Evolutionary conservation across 92 coral and sea anemone genomes (phyloP), one percentile per base, ranked within the genome.

Genomic region (Epizoanthus fatuus): DNA sequence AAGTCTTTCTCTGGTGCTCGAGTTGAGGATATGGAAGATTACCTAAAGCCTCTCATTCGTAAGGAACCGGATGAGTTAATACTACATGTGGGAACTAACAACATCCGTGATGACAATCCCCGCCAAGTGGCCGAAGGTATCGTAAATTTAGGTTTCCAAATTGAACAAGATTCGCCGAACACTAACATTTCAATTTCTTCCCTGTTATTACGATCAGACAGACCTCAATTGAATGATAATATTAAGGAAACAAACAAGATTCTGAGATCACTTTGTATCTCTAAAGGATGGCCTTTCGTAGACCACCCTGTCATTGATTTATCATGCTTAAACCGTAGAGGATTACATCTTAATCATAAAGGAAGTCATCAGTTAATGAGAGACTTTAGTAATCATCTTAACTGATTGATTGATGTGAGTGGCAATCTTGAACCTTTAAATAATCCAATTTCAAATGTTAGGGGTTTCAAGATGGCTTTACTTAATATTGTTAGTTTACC

Each of bases 11-110:
- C 87, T 49, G 87, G 92, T 16, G 86, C 87, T 71, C 42, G 65
- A 83, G 54, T 87, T 7, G 85, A 76, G 45, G 94, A 91, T 79
- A 87, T 87, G 92, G 83, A 87, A 63, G 92, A 87, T 76, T 91
- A 79, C 38, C 29, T 84, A 58, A 87, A 80, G 75, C 90, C 94
- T 17, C 45, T 91, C 44, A 72, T 87, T 19, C 74, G 89, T 19
- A 91, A 63, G 86, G 83, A 87, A 74, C 89, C 94, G 25, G 86
- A 87, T 38, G 85, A 87, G 72, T 47, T 91, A 17, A 84, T 91
- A 63, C 83, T 87, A 13, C 89, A 91, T 59, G 86, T 86, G 55
- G 90, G 88, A 73, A 90, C 93, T 32, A 86, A 86, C 81, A 86
- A 86, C 74, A 54, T 90, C 17, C 68, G 45, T 38, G 88, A 91